These are phyloP conservation scores for Acanthornis magna DNA, from an alignment of 2,797 vertebrate genomes.

Conservation along the genomic window DNA sequence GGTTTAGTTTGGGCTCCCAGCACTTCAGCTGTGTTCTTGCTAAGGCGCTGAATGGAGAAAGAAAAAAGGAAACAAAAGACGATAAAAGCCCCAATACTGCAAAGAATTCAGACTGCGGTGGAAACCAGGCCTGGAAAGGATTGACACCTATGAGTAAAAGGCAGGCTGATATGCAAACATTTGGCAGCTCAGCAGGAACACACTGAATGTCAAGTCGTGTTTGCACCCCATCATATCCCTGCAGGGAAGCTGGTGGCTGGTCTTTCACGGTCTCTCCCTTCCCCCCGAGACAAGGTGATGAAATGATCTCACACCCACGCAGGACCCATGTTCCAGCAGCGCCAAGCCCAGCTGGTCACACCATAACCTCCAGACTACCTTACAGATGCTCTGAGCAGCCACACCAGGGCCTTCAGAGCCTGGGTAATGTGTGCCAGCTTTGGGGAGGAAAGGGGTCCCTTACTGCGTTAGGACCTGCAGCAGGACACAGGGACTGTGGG, in stretches of 20 bases:
- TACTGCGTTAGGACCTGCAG: background rate
- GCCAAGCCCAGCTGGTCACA: background rate
- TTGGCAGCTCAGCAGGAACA: constrained; percentile 27
- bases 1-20: background rate
- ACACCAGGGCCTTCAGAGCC: background rate
- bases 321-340: background rate
- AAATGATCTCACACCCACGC: background rate
- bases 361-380: background rate
- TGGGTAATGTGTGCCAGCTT: rapidly evolving
- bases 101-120: background rate
- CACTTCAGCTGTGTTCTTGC: background rate
- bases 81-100: background rate
- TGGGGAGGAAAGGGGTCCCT: background rate
- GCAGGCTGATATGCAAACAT: background rate
- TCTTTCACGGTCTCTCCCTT: background rate
- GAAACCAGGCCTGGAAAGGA: background rate
- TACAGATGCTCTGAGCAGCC: background rate
- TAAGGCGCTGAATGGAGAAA: background rate
- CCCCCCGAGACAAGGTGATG: background rate
- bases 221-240: background rate
- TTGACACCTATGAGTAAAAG: background rate
- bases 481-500: background rate
- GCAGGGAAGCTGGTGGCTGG: background rate
- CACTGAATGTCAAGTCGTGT: background rate
- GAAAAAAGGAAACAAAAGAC: background rate